These are phyloP conservation scores for Spilosoma lubricipeda DNA, from an alignment of 2,888 invertebrate genomes.

Conservation along the genomic window DNA sequence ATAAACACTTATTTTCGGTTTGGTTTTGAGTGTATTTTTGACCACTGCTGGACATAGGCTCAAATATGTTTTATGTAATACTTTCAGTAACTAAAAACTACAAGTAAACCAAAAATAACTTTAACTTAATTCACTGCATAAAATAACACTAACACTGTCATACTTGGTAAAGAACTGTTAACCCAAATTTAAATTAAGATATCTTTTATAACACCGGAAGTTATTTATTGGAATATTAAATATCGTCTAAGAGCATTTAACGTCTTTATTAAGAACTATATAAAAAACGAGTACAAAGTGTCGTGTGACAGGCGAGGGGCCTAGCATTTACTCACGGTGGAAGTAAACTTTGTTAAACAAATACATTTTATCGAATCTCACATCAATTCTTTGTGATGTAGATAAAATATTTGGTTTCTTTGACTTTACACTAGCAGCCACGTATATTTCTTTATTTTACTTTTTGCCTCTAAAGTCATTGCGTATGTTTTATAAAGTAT, in stretches of 20 bases:
- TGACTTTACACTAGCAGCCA: neutral
- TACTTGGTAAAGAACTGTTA: conserved; percentile 27
- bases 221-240: conserved; percentile 67
- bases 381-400: conserved; percentile 4
- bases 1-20: neutral
- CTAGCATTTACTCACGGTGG: conserved; percentile 30
- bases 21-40: neutral
- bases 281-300: conserved; percentile 61
- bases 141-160: conserved; percentile 2
- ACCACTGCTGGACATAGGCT: no score
- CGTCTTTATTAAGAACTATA: conserved; percentile 60
- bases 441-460: neutral
- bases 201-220: conserved; percentile 54
- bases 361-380: conserved; percentile 1
- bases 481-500: neutral
- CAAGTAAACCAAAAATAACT: neutral
- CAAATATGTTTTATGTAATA: no score
- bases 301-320: conserved; percentile 56
- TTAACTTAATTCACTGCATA: neutral
- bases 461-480: neutral
- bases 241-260: conserved; percentile 67
- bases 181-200: conserved; percentile 43
- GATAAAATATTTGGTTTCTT: conserved; percentile 5
- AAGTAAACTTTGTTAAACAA: conserved; percentile 15
- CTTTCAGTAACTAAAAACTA: neutral